Evolutionary conservation across 2,113 vertebrate genomes (phyloP), one percentile per base, ranked within the genome.

Genomic region (Leucosticte australis): DNA sequence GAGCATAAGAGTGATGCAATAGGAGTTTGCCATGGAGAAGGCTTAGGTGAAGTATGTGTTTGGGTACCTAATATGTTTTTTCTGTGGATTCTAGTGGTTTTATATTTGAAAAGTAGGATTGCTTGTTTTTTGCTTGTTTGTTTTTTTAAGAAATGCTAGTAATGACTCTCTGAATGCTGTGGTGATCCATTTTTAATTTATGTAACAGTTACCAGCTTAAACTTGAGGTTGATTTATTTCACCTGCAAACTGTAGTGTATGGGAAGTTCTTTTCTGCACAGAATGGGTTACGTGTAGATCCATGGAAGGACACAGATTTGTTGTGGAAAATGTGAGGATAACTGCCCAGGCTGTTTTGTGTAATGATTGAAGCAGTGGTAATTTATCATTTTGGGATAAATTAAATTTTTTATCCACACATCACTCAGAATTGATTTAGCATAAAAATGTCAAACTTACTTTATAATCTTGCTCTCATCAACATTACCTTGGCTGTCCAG

Each of bases 381-480:
- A 39, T 94, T 88, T 86, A 80, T 86, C 55, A 70, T n/a, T 86
- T 70, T 42, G 33, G 10, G 35, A 87, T 79, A 62, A 49, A 39
- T 62, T 68, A 55, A 62, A 76, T 83, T 87, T 87, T 92, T 90
- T 41, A 82, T 90, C 47, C 33, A 65, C 52, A 55, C n/a, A 73
- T 89, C 91, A 81, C 47, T 94, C 60, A 89, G 46, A 83, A 92
- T 50, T 86, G 68, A 93, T 52, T 92, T 80, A 65, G 31, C 67
- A 56, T 92, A 93, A 96, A 94, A 92, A 80, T 53, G 42, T 94
- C 88, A 90, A 42, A 74, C 76, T 78, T 80, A 56, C 27, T 85
- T 91, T 88, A 93, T 86, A 78, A 59, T 81, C 71, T 87, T 89
- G 74, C 57, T 83, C 19, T 83, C 76, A 46, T 81, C 59, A 79